Percentiles rank a stretch among this genome's conserved stretches.
Evolutionary conservation across 2,797 vertebrate species (phyloP).

Genomic region (Hyperoplus lanceolatus): DNA sequence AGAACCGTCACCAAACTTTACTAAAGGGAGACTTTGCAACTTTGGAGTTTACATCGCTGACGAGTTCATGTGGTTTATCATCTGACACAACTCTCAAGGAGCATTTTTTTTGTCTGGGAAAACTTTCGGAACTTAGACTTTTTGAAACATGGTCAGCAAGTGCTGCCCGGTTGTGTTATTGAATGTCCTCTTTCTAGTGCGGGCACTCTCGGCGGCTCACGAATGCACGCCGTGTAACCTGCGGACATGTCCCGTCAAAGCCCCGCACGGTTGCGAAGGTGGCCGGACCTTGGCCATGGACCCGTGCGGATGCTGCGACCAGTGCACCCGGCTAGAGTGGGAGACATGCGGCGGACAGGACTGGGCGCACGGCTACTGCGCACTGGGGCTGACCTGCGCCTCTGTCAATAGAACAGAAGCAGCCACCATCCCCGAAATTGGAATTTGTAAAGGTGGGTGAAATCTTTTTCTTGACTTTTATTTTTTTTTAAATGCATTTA

Average conservation of each 20-base stretch:
- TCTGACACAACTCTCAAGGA: slow-evolving; percentile 38
- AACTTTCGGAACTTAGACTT: slow-evolving; percentile 8
- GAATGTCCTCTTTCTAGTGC: slow-evolving; percentile 71
- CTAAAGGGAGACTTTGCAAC: slow-evolving; percentile 44
- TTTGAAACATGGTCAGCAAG: slow-evolving; percentile 75
- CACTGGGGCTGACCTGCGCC: slow-evolving; percentile 85
- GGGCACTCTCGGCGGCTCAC: slow-evolving; percentile 65
- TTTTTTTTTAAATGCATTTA: neutral
- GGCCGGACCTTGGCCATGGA: slow-evolving; percentile 80
- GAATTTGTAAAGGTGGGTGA: slow-evolving; percentile 86
- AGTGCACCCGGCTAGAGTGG: slow-evolving; percentile 83
- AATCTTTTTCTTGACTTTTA: too few species aligned
- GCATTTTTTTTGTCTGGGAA: slow-evolving; percentile 37
- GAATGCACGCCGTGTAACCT: slow-evolving; percentile 83
- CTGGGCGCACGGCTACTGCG: slow-evolving; percentile 86
- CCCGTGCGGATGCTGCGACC: slow-evolving; percentile 87
- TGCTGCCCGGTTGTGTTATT: slow-evolving; percentile 62
- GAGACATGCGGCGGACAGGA: slow-evolving; percentile 86
- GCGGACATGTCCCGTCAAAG: slow-evolving; percentile 76
- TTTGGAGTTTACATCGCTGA: slow-evolving; percentile 48
- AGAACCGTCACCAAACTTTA: slow-evolving; percentile 43
- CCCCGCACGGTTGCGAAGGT: slow-evolving; percentile 76
- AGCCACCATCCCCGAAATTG: slow-evolving; percentile 76
- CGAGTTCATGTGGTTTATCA: slow-evolving; percentile 44
- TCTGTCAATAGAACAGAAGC: slow-evolving; percentile 78